These are phyloP conservation scores for Seira sanloemensis DNA, from an alignment of 2,888 invertebrate species.

Conservation along the genomic window DNA sequence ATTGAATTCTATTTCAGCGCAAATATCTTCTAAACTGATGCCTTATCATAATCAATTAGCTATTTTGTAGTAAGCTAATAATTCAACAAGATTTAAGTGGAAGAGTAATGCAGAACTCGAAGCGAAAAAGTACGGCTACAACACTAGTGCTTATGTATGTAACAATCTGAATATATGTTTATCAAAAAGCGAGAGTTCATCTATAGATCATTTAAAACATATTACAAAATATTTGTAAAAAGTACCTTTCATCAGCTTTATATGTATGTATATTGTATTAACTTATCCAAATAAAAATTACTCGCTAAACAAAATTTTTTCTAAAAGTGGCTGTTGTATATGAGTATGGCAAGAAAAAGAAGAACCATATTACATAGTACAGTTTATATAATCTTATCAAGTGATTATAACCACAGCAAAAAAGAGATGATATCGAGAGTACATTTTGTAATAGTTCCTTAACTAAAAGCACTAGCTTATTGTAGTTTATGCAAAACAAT, in stretches of 20 bases:
- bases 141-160: conserved; percentile 15
- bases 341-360: conserved; percentile 53
- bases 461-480: neutral
- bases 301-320: neutral
- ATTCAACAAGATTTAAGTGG: conserved; percentile 40
- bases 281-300: conserved; percentile 33
- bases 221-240: conserved; percentile 50
- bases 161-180: conserved; percentile 18
- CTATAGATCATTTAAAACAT: conserved; percentile 39
- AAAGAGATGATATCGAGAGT: conserved; percentile 17
- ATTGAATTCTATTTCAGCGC: too few species aligned
- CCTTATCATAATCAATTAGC: neutral
- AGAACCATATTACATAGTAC: conserved; percentile 40
- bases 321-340: too few species aligned
- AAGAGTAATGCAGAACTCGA: conserved; percentile 35
- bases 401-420: conserved; percentile 37
- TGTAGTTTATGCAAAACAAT: conserved; percentile 45
- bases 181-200: conserved; percentile 17
- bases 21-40: too few species aligned
- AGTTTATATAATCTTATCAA: neutral
- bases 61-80: neutral
- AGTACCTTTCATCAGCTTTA: conserved; percentile 28
- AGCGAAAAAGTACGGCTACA: conserved; percentile 43
- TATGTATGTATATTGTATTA: conserved; percentile 30
- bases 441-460: conserved; percentile 21